Conservation (phyloP, 2,797 vertebrate species). For the Danio kyathit region DNA sequence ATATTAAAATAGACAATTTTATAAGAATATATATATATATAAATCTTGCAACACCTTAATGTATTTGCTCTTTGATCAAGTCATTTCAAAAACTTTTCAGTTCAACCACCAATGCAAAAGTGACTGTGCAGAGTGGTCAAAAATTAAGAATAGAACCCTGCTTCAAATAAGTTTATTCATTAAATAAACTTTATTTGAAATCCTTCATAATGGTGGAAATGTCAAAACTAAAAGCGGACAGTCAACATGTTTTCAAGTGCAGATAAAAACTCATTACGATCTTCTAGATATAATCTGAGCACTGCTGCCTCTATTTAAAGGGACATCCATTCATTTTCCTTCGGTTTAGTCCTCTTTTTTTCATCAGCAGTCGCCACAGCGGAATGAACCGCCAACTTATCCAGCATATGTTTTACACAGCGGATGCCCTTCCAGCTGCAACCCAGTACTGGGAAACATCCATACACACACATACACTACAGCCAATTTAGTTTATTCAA, state of each 20-base stretch:
- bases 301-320: too few relatives aligned
- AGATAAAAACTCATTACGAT: neutral
- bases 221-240: neutral
- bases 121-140: conserved; percentile 15
- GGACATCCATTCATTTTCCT: too few relatives aligned
- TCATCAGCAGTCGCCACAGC: too few relatives aligned
- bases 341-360: too few relatives aligned
- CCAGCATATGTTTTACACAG: too few relatives aligned
- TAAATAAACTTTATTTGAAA: conserved; percentile 19
- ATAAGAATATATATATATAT: neutral
- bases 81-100: conserved; percentile 7
- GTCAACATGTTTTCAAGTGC: neutral
- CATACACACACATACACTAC: too few relatives aligned
- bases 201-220: neutral
- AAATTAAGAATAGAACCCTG: neutral
- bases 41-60: neutral
- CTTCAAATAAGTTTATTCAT: neutral
- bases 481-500: too few relatives aligned
- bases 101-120: conserved; percentile 7
- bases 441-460: too few relatives aligned
- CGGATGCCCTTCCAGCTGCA: too few relatives aligned
- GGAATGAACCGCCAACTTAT: too few relatives aligned
- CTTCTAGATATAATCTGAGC: neutral
- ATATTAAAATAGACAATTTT: neutral
- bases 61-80: neutral